Evolutionary conservation across 2,888 invertebrate species (phyloP), one percentile per base, ranked within the genome.

Genomic region (Eupsilia transversa): DNA sequence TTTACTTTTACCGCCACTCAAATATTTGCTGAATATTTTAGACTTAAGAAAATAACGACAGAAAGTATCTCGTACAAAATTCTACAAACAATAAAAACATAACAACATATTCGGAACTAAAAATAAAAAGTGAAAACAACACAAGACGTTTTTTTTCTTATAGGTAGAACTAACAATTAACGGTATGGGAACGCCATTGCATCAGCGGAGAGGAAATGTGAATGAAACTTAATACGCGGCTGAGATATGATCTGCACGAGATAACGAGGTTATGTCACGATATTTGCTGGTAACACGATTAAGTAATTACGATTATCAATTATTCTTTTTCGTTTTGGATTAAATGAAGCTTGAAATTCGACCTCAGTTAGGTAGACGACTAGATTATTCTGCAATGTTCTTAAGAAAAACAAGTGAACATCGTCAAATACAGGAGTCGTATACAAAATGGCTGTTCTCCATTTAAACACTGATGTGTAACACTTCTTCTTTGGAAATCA

Each of bases 191-290:
- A 93, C 89, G 70, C 33, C 60, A 80, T 93, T 93, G 86, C 91
- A 88, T 91, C 91, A 93, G 80, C 57, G 52, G 84, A 87, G 86
- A 93, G 93, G 93, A 94, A 94, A 92, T 93, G 91, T 89, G 93
- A 93, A 93, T 90, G 92, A 93, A 92, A 93, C 89, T 86, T 91
- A 91, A 93, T 92, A 91, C 89, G 86, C 88, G 84, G 14, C 77
- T 70, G 73, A 78, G 80, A 87, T 87, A 72, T 59, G 70, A 87
- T 86, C 86, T 86, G 72, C 61, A 43, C 63, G 65, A 79, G 82
- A 80, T 82, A 86, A 80, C 76, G 82, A 71, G 75, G 75, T 87
- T 86, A 86, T 86, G 76, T 87, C 87, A 86, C 72, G 72, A 74
- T 74, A 78, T 79, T 83, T 73, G 77, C 72, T 41, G 54, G 74